A percentile compares a stretch with the other conserved stretches of the same genome.
phyloP scores from a whole-genome alignment of 2,888 invertebrate species.

The Protula sp. region DNA sequence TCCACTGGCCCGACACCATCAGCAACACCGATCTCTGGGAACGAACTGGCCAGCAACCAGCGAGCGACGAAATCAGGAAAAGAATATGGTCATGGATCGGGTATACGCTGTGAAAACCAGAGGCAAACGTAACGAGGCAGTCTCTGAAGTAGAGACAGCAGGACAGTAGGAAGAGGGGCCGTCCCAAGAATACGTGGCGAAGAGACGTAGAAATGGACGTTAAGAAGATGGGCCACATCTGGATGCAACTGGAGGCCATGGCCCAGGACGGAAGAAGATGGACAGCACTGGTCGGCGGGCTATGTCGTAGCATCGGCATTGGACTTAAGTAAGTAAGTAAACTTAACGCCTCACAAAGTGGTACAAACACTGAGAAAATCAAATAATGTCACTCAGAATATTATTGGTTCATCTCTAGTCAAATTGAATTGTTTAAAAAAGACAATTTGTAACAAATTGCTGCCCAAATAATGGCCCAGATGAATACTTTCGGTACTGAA shows the following conservation, averaged over 20 bases:
- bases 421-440: no score
- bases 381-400: no score
- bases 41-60: background rate
- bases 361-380: no score
- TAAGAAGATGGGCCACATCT: background rate
- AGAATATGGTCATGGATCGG: background rate
- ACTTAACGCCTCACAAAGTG: no score
- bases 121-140: background rate
- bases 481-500: no score
- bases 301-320: background rate
- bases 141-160: background rate
- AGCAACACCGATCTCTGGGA: background rate
- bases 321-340: background rate
- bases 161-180: background rate
- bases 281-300: background rate
- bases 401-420: no score
- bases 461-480: no score
- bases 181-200: background rate
- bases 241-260: background rate
- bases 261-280: background rate
- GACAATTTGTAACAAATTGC: no score
- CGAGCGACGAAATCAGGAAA: background rate
- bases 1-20: background rate
- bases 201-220: background rate
- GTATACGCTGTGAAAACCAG: background rate